Base-by-base conservation (phyloP, 1,140 invertebrate genomes). In the Parapsyche elsis region DNA sequence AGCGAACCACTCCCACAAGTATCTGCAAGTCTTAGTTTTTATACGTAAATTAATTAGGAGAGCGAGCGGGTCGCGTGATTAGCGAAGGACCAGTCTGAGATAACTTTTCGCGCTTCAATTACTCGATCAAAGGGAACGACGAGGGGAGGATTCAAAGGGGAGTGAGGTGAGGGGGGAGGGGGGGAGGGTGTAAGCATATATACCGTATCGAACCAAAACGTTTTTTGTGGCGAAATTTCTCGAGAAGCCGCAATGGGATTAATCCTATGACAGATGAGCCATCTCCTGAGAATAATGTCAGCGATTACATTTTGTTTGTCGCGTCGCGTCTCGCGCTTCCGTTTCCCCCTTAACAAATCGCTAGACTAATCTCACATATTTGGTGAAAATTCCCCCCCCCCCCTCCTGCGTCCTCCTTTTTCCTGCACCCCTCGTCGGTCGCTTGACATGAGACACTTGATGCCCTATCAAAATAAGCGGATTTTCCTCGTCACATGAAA, bases 281-380 rank as follows among this genome's bases (percentile, higher is more conserved):
- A 10, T 44, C 23, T 59, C 67, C 38, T 10, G 74, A 71, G 81
- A 82, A 49, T 82, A 80, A 82, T 82, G 78, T 61, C 74, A 14
- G 59, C 81, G 78, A 80, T 82, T 82, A 82, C 81, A 70, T 82
- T 82, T 79, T 82, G 78, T 82, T 82, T 82, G 81, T 82, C 81
- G 53, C 71, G 74, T 53, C 57, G 26, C 38, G 64, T 46, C 23
- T 61, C 75, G 59, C 76, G 9, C 59, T 71, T 78, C 76, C 38
- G 44, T 78, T 78, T 78, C 76, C 76, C 59, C 71, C 71, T 64
- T 78, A 78, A 78, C 76, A 81, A 81, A 81, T 81, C 71, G 76
- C 70, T 78, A 53, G 30, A 74, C 80, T 78, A 74, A 71, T 81
- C 76, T 77, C 71, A 46, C 71, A 44, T 64, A 74, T 64, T 76